Evolutionary conservation across 2,888 invertebrate genomes (phyloP), one percentile per base, ranked within the genome.

Genomic region (Hirtodrosophila histrioides): DNA sequence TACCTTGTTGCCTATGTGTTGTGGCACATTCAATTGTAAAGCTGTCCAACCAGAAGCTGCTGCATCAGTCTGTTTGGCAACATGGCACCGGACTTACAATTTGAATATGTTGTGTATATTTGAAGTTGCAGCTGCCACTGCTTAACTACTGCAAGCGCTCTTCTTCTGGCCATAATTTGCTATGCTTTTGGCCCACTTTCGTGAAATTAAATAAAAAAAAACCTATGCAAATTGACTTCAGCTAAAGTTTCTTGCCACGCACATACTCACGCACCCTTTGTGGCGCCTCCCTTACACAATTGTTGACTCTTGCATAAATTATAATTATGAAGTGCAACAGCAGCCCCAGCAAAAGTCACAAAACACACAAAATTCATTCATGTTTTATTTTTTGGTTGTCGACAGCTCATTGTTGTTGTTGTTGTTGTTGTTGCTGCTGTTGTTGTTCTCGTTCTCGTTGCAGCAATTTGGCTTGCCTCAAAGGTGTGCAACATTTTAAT

Each of bases 281-380:
- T 56, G 49, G 37, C 37, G 48, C 48, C 41, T 41, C 33, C 50
- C 31, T 48, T 70, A 46, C 67, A 43, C 69, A 69, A 60, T 78
- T 82, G 82, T 82, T 82, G 64, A 72, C 76, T 78, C 64, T 69
- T 67, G 76, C 73, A 75, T 82, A 75, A 82, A 78, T 79, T 75
- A 82, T 75, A 78, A 75, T 82, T 82, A 72, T 79, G 73, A 72
- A 79, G 69, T 71, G 75, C 71, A 78, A 44, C 66, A 45, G 63
- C 73, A 57, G 41, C 56, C 35, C 17, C 35, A 39, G 17, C 62
- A 63, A 24, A 36, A 33, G 35, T 45, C 53, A 49, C 57, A 46
- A 41, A 43, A 63, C 60, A 69, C 56, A 53, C 53, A 56, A 31
- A 66, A 69, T 63, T 62, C 45, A 60, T 74, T 58, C 58, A n/a